phyloP scores from a whole-genome alignment of 1,140 invertebrate genomes.

The Radopholus similis region DNA sequence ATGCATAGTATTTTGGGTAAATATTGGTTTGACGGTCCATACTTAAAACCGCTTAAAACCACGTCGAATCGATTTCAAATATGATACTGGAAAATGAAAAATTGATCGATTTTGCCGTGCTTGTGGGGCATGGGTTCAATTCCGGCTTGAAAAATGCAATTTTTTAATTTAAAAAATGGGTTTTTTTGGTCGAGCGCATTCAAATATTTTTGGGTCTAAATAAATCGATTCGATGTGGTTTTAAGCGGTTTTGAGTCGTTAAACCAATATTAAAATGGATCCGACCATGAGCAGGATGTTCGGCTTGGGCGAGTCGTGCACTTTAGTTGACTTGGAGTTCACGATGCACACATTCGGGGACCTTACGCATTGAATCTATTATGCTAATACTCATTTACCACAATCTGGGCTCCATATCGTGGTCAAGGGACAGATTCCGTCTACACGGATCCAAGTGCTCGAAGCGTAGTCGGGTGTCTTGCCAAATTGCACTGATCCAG shows the following conservation, averaged over 20 bases:
- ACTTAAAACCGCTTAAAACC: no score
- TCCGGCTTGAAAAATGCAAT: no score
- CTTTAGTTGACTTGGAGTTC: constrained; percentile 55
- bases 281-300: constrained; percentile 58
- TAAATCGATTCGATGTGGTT: no score
- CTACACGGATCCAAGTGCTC: constrained; percentile 54
- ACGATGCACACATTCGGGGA: constrained; percentile 59
- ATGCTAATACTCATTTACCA: constrained; percentile 35
- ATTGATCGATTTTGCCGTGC: no score
- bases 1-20: constrained; percentile 20
- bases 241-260: no score
- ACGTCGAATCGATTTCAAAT: no score
- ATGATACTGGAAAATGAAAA: no score
- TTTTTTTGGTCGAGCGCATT: background rate
- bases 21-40: background rate
- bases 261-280: no score
- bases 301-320: constrained; percentile 57
- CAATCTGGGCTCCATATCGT: constrained; percentile 58
- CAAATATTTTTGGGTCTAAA: background rate
- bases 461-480: constrained; percentile 49
- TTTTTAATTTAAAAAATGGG: background rate
- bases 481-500: constrained; percentile 59
- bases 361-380: constrained; percentile 23
- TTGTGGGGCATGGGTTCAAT: no score
- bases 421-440: constrained; percentile 54